Conservation (phyloP, 2,888 invertebrate genomes). For the Elysia crispata region DNA sequence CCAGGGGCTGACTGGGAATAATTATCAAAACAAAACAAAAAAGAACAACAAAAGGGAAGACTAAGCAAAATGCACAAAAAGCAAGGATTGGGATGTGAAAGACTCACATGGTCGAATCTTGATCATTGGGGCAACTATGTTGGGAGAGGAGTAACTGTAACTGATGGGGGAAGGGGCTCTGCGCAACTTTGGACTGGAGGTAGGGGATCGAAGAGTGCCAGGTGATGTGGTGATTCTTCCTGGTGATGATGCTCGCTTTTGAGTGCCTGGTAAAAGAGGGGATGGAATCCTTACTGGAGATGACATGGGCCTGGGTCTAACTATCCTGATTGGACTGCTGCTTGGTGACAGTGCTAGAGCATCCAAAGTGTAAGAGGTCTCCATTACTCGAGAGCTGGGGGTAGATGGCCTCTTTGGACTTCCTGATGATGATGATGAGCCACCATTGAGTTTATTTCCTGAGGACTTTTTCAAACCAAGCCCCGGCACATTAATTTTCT, state of each 20-base stretch:
- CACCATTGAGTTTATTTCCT: slow-evolving; percentile 58
- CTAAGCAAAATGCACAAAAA: background rate
- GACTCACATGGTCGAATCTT: slow-evolving; percentile 71
- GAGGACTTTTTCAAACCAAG: slow-evolving; percentile 29
- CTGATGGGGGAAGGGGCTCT: slow-evolving; percentile 75
- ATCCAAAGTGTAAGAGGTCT: slow-evolving; percentile 61
- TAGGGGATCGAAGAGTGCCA: slow-evolving; percentile 60
- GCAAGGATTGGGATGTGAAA: background rate
- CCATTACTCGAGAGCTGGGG: slow-evolving; percentile 61
- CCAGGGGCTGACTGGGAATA: background rate
- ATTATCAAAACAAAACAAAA: background rate
- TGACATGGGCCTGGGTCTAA: slow-evolving; percentile 59
- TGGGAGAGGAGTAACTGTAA: slow-evolving; percentile 76
- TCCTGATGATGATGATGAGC: slow-evolving; percentile 50
- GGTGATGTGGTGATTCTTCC: slow-evolving; percentile 57
- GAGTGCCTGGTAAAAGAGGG: slow-evolving; percentile 57
- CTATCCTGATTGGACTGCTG: slow-evolving; percentile 67
- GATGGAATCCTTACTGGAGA: slow-evolving; percentile 67
- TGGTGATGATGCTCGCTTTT: slow-evolving; percentile 56
- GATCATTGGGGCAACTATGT: slow-evolving; percentile 72
- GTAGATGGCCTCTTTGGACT: slow-evolving; percentile 66
- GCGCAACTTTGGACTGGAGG: slow-evolving; percentile 72
- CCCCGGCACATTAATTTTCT: slow-evolving; percentile 53
- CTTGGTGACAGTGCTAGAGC: slow-evolving; percentile 70
- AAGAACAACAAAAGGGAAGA: background rate